These are phyloP conservation scores for Hypothenemus hampei DNA, from an alignment of 1,140 invertebrate genomes.

Conservation along the genomic window DNA sequence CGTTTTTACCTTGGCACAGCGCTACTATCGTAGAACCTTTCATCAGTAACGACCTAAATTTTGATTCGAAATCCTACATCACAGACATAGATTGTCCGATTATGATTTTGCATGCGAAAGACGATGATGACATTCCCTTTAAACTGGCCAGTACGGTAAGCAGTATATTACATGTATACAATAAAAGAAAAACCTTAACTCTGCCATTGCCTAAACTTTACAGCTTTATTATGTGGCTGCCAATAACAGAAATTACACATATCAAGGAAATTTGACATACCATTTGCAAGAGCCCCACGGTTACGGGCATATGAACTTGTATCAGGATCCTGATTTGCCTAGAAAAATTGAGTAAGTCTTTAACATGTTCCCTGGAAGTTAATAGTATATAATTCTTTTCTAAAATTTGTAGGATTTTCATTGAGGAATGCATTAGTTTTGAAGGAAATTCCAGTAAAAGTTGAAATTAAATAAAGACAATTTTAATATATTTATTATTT, in stretches of 20 bases:
- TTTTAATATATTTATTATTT: no score
- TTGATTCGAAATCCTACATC: constrained; percentile 68
- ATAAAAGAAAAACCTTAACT: not conserved
- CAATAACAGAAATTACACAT: constrained; percentile 46
- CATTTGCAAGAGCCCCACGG: constrained; percentile 54
- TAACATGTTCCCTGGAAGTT: not conserved
- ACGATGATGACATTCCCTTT: constrained; percentile 79
- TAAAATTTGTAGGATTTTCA: not conserved
- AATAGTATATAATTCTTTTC: not conserved
- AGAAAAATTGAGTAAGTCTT: constrained; percentile 46
- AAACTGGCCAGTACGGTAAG: constrained; percentile 63
- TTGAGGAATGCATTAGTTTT: constrained; percentile 6
- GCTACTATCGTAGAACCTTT: constrained; percentile 65
- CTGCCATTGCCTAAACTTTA: not conserved
- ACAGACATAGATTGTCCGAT: constrained; percentile 65
- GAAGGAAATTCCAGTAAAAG: no score
- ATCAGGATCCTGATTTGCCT: constrained; percentile 53
- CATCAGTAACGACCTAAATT: constrained; percentile 58
- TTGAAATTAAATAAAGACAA: no score
- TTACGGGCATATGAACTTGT: constrained; percentile 62
- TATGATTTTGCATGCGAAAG: constrained; percentile 84
- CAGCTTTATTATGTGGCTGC: constrained; percentile 57
- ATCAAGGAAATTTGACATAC: constrained; percentile 59
- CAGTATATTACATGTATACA: not conserved
- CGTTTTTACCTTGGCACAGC: constrained; percentile 64